A percentile compares a stretch with the other conserved stretches of the same genome.
phyloP scores from a whole-genome alignment of 1,140 invertebrate species.

The Bombus difficillimus region DNA sequence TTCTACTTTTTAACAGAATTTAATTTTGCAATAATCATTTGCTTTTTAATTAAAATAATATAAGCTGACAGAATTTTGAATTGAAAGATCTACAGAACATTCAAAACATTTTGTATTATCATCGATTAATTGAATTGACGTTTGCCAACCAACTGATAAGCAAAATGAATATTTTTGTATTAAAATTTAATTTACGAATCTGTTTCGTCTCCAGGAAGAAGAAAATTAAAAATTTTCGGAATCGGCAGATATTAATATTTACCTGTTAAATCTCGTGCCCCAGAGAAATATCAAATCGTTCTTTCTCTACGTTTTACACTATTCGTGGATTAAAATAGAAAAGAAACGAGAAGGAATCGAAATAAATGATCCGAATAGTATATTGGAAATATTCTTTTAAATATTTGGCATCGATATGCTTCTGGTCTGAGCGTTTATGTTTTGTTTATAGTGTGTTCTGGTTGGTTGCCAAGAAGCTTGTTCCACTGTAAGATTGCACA shows the following conservation, averaged over 20 bases:
- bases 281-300: not conserved
- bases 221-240: not conserved
- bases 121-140: not conserved
- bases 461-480: constrained; percentile 23
- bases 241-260: not conserved
- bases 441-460: constrained; percentile 33
- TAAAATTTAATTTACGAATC: not conserved
- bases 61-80: too few relatives aligned
- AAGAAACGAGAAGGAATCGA: not conserved
- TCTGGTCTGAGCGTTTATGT: constrained; percentile 6
- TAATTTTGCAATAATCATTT: too few relatives aligned
- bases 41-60: too few relatives aligned
- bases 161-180: not conserved
- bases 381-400: constrained; percentile 16
- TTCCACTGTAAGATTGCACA: constrained; percentile 38
- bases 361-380: not conserved
- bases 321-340: not conserved
- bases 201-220: not conserved
- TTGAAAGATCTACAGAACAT: not conserved
- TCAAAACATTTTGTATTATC: not conserved
- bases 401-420: constrained; percentile 36
- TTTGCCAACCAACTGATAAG: not conserved
- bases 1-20: too few relatives aligned
- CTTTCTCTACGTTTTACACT: not conserved
- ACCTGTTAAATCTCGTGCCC: not conserved